phyloP scores from a whole-genome alignment of 1,140 invertebrate species.

The Drosophila erecta region DNA sequence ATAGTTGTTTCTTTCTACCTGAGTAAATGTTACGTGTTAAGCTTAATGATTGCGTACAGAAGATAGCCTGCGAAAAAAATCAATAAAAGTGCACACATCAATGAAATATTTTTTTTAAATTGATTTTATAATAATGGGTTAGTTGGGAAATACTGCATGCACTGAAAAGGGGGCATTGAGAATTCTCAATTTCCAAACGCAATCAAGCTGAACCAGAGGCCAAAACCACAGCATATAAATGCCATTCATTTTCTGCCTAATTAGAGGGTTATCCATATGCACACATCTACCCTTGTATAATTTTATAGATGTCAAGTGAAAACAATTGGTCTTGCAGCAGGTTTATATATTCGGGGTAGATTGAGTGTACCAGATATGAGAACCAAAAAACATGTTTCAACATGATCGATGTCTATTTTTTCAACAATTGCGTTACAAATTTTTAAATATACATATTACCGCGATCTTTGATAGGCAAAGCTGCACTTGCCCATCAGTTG shows the following conservation, averaged over 20 bases:
- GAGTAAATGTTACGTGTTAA: slow-evolving; percentile 73
- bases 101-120: not conserved
- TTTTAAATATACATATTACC: not conserved
- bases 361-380: slow-evolving; percentile 10
- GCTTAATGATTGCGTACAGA: slow-evolving; percentile 73
- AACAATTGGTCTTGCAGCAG: slow-evolving; percentile 28
- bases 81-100: slow-evolving; percentile 56
- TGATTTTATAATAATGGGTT: slow-evolving; percentile 17
- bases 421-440: not conserved
- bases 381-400: slow-evolving; percentile 6
- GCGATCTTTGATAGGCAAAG: not conserved
- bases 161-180: not conserved
- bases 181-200: slow-evolving; percentile 11
- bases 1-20: slow-evolving; percentile 54
- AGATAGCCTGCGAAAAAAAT: slow-evolving; percentile 69
- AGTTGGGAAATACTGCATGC: slow-evolving; percentile 23
- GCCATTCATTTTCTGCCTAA: slow-evolving; percentile 48
- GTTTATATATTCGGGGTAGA: slow-evolving; percentile 3
- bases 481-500: slow-evolving; percentile 11
- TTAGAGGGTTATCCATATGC: slow-evolving; percentile 44
- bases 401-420: too few species aligned
- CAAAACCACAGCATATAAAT: slow-evolving; percentile 19
- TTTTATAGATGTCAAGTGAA: slow-evolving; percentile 44
- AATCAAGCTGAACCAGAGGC: slow-evolving; percentile 43
- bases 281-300: slow-evolving; percentile 8